phyloP scores from a whole-genome alignment of 2,113 vertebrate species.

The Proteles cristata region DNA sequence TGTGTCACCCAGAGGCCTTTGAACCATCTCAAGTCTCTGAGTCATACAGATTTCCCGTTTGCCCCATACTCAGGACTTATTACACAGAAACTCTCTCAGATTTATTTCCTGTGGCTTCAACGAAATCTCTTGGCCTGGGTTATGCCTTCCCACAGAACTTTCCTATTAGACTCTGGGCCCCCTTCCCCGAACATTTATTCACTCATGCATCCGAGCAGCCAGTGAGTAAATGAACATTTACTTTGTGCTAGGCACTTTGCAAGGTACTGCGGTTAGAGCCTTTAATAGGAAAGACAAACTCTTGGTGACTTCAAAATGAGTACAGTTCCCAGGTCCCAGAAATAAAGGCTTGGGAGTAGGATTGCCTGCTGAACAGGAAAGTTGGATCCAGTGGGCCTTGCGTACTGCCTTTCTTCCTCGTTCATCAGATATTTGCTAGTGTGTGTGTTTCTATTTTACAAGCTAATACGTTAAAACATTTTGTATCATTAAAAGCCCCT shows the following conservation, averaged over 20 bases:
- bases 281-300: background rate
- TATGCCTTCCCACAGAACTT: background rate
- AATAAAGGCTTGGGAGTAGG: background rate
- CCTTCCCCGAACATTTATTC: too few relatives aligned
- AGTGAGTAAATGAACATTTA: background rate
- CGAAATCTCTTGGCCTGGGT: background rate
- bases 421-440: background rate
- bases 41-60: background rate
- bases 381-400: background rate
- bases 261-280: background rate
- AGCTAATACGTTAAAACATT: background rate
- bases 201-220: background rate
- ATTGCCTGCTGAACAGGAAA: background rate
- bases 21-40: background rate
- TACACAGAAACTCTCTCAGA: background rate
- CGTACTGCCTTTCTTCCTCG: background rate
- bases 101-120: background rate
- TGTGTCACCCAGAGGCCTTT: background rate
- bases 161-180: background rate
- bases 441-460: background rate
- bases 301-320: background rate
- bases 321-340: background rate
- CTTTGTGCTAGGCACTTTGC: background rate
- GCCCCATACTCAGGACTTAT: background rate
- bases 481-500: background rate